Conservation (phyloP, 2,113 vertebrate genomes). For the Oreotrochilus melanogaster region DNA sequence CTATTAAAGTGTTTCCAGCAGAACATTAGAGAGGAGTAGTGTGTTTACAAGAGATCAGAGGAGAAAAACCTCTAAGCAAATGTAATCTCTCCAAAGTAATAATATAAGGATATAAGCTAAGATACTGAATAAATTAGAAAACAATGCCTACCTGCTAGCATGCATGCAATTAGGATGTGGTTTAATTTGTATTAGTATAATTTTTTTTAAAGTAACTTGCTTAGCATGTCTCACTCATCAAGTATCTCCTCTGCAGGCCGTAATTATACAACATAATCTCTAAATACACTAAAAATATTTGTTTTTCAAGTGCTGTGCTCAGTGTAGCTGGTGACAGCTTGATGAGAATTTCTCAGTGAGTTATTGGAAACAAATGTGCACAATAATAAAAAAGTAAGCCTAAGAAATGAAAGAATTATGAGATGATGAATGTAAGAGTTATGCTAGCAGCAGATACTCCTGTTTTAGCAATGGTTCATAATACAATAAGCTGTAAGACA, state of each 20-base stretch:
- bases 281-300: slow-evolving; percentile 56
- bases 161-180: not conserved
- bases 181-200: slow-evolving; percentile 4
- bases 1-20: slow-evolving; percentile 1
- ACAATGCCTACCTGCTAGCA: slow-evolving; percentile 7
- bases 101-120: not conserved
- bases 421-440: not conserved
- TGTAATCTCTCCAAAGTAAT: not conserved
- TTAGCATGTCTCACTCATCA: slow-evolving; percentile 22
- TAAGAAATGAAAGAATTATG: slow-evolving; percentile 21
- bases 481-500: not conserved
- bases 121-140: slow-evolving; percentile 13
- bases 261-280: slow-evolving; percentile 42
- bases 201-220: not conserved
- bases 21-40: not conserved
- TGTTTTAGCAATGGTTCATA: not conserved
- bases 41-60: not conserved
- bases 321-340: slow-evolving; percentile 56
- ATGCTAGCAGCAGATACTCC: not conserved
- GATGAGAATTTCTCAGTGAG: slow-evolving; percentile 15
- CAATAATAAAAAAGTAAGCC: not conserved
- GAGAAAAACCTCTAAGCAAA: slow-evolving; percentile 12
- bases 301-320: slow-evolving; percentile 43
- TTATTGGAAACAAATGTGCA: slow-evolving; percentile 41
- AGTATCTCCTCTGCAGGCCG: not conserved